Evolutionary conservation across 2,888 invertebrate species (phyloP), one percentile per base, ranked within the genome.

Genomic region (Andrena flavipes): DNA sequence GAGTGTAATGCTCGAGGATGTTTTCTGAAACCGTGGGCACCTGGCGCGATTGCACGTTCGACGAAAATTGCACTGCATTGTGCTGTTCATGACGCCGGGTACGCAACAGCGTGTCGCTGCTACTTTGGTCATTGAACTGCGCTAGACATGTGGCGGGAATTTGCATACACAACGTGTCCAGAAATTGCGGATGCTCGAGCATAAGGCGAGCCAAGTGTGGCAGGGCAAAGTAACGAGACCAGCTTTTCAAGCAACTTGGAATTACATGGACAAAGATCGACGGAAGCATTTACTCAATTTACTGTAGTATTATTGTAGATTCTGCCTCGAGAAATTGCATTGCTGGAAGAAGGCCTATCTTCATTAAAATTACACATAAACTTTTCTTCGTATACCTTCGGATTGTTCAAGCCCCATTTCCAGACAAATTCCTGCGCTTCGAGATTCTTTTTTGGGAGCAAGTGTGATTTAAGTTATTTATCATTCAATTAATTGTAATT

Each of bases 111-210:
- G 80, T 68, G 65, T 63, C 49, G 74, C 71, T 74, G 76, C 65
- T 83, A 86, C 80, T 84, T 84, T 82, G 88, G 88, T 88, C 88
- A 74, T 88, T 80, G 84, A 88, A 88, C 88, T 80, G 60, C 30
- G 35, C 68, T 83, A 87, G 65, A 87, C 87, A 82, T 87, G 83
- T 87, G 88, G 79, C 82, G 42, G 74, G 65, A 79, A 71, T 77
- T 87, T 81, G 70, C 78, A 59, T 80, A 71, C 76, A 67, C 42
- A 81, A 76, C 65, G 67, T 77, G 75, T 72, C 62, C 72, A 73
- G 65, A 78, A 79, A 79, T 71, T 73, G 60, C 26, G 74, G 54
- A 65, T 62, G 33, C 35, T 33, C 3, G 67, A 20, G n/a, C 80
- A 60, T 54, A 71, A 71, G 65, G 70, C 20, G 67, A 16, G 42